phyloP scores from a whole-genome alignment of 1,140 invertebrate genomes.

The Oncopeltus fasciatus region DNA sequence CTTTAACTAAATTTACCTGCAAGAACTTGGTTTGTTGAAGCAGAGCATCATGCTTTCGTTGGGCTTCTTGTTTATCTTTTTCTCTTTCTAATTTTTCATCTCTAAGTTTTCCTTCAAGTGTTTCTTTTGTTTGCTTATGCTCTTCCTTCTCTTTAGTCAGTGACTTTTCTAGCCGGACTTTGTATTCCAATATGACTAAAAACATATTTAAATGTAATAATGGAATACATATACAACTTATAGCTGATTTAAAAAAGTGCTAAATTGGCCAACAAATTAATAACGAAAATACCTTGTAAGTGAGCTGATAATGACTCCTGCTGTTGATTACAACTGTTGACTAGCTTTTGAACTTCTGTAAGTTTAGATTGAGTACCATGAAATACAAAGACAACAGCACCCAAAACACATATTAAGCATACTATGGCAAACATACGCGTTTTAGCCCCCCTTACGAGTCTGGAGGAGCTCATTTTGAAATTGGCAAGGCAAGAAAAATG shows the following conservation, averaged over 20 bases:
- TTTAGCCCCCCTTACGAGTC: conserved; percentile 23
- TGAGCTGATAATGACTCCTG: conserved; percentile 27
- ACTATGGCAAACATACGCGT: conserved; percentile 24
- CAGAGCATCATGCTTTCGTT: conserved; percentile 1
- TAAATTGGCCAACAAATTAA: neutral
- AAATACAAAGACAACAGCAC: conserved; percentile 24
- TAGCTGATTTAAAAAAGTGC: neutral
- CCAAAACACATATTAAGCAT: conserved; percentile 22
- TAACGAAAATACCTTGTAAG: conserved; percentile 26
- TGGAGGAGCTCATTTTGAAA: conserved; percentile 18
- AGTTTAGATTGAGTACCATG: conserved; percentile 25
- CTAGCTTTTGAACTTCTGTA: conserved; percentile 22
- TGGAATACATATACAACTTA: neutral
- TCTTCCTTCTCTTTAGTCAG: conserved; percentile 11
- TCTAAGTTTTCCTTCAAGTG: neutral
- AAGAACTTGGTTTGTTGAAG: conserved; percentile 6
- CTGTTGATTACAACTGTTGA: conserved; percentile 25
- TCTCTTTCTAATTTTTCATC: conserved; percentile 5
- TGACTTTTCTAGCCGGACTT: conserved; percentile 13
- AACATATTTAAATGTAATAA: neutral
- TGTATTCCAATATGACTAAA: conserved; percentile 14
- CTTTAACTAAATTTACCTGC: conserved; percentile 11
- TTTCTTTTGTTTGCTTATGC: conserved; percentile 6
- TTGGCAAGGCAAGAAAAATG: neutral
- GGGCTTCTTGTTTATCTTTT: neutral